Base-by-base conservation (phyloP, 2,888 invertebrate species). In the Epiblema foenella region DNA sequence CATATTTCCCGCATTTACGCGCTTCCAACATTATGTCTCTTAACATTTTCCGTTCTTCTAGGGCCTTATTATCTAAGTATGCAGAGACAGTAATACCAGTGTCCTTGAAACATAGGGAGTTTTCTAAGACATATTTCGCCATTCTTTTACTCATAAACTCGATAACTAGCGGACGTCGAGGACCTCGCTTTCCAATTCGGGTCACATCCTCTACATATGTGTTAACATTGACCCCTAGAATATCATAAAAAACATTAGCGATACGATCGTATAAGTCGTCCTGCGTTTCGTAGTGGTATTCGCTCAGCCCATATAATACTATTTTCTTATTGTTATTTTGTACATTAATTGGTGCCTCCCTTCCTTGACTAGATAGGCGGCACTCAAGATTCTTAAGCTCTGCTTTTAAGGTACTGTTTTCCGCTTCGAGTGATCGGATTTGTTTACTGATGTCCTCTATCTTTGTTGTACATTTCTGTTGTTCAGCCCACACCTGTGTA, bases 131-230 rank as follows among this genome's bases (percentile, higher is more conserved):
- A 49, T 49, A 49, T n/a, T 49, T 49, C 17, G 17, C 49, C 17
- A 49, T n/a, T 1, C 17, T n/a, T 49, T 49, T 49, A 49, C 49
- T 49, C 49, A 49, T 49, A 49, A 49, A 49, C 49, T 49, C 49
- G 12, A 49, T 49, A 17, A n/a, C 17, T 2, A 49, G n/a, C 17
- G 49, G 49, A 8, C 49, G 49, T 49, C 49, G 49, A 49, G n/a
- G 49, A n/a, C 49, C 49, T 17, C 49, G n/a, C n/a, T 49, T 49
- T 17, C 49, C 49, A 49, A 49, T 49, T n/a, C 49, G 49, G 49
- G n/a, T n/a, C 49, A n/a, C 49, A 17, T 49, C 49, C 17, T 49
- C 49, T 17, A 49, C 49, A 17, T 49, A 49, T n/a, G 49, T n/a
- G 17, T 49, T 49, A 7, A 49, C n/a, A 17, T 49, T 49, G 49